Conservation (phyloP, 2,113 vertebrate genomes). For the Tenrec ecaudatus region DNA sequence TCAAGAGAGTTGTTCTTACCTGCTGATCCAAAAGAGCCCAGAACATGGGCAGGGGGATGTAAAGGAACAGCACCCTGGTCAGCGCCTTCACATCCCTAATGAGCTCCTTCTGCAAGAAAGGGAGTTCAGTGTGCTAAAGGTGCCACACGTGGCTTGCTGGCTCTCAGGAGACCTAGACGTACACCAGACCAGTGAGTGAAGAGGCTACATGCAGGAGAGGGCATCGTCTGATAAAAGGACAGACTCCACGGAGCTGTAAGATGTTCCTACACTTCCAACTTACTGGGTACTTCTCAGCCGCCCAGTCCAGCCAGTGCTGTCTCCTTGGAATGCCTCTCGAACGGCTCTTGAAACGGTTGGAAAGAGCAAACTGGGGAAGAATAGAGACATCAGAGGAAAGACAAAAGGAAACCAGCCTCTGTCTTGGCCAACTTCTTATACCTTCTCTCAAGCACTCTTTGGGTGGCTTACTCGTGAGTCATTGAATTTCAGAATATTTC, state of each 20-base stretch:
- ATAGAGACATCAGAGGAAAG: not conserved
- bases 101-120: slow-evolving; percentile 89
- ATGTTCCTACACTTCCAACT: slow-evolving; percentile 54
- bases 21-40: slow-evolving; percentile 99
- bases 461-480: slow-evolving; percentile 19
- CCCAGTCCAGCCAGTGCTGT: slow-evolving; percentile 98
- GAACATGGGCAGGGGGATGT: slow-evolving; percentile 97
- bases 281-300: slow-evolving; percentile 95
- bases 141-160: not conserved
- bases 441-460: not conserved
- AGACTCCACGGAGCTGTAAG: not conserved
- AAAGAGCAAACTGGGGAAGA: slow-evolving; percentile 92
- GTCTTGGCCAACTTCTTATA: not conserved
- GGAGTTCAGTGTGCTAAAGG: not conserved
- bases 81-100: slow-evolving; percentile 97
- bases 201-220: not conserved
- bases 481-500: slow-evolving; percentile 54
- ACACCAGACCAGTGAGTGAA: not conserved
- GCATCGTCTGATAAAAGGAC: slow-evolving; percentile 14
- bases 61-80: slow-evolving; percentile 94
- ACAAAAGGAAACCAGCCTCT: not conserved
- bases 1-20: slow-evolving; percentile 85
- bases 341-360: slow-evolving; percentile 90
- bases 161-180: not conserved
- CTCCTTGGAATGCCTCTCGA: slow-evolving; percentile 86